phyloP scores from a whole-genome alignment of 2,797 vertebrate species.

The Hoplostethus mediterraneus region DNA sequence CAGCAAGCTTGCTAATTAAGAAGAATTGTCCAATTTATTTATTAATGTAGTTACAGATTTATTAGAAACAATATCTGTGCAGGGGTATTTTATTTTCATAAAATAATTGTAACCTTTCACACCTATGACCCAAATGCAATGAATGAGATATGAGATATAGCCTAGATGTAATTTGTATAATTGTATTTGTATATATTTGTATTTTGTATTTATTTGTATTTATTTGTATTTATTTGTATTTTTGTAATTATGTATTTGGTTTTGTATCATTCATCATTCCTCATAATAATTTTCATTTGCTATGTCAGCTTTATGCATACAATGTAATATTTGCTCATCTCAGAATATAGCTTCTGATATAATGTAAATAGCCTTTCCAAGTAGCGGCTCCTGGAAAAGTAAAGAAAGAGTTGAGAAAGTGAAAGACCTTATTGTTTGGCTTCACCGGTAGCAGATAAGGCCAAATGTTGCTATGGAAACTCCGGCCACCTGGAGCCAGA shows the following conservation, averaged over 20 bases:
- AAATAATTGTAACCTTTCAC: background rate
- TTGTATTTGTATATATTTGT: too few species aligned
- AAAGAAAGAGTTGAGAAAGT: constrained; percentile 82
- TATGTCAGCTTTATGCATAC: background rate
- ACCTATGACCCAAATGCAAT: background rate
- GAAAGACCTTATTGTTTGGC: constrained; percentile 91
- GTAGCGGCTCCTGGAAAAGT: constrained; percentile 48
- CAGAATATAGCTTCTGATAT: constrained; percentile 26
- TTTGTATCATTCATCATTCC: too few species aligned
- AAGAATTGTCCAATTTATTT: background rate
- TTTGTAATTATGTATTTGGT: too few species aligned
- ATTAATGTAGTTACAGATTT: background rate
- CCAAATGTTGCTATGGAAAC: constrained; percentile 92
- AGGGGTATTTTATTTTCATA: background rate
- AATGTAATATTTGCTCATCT: constrained; percentile 19
- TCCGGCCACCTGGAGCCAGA: constrained; percentile 91
- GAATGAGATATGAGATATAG: background rate
- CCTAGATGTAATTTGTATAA: too few species aligned
- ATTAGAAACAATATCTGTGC: background rate
- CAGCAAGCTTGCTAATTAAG: too few species aligned
- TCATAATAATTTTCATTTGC: constrained; percentile 9
- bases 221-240: too few species aligned
- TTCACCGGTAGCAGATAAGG: constrained; percentile 93
- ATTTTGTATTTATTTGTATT: too few species aligned
- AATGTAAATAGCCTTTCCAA: constrained; percentile 60